Percentiles rank a stretch among this genome's conserved stretches.
Evolutionary conservation across 37 sponge, comb jelly and placozoan species (phyloP).

Genomic region (Ianthella basta): DNA sequence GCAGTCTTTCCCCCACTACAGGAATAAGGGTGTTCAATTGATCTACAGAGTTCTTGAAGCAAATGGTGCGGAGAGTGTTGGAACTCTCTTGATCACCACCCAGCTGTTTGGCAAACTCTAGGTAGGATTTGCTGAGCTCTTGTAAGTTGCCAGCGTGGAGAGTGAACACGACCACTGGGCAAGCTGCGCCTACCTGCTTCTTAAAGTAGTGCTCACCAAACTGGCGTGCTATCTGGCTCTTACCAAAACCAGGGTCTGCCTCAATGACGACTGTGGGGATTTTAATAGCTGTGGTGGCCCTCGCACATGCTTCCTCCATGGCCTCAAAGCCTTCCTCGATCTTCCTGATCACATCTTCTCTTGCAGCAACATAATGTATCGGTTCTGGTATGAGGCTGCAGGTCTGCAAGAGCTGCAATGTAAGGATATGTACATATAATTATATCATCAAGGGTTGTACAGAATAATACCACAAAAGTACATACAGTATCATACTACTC

Average conservation of each 20-base stretch:
- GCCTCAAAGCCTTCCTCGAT: not conserved
- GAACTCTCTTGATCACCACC: no score
- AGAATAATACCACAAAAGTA: no score
- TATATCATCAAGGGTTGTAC: no score
- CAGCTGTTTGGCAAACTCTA: not conserved
- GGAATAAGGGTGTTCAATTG: no score
- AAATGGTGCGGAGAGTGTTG: no score
- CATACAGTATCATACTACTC: no score
- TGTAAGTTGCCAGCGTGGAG: not conserved
- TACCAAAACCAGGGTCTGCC: conserved; percentile 10
- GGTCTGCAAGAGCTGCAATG: no score
- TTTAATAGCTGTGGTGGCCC: not conserved
- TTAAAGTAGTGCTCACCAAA: not conserved
- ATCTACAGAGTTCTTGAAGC: no score
- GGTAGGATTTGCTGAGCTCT: not conserved
- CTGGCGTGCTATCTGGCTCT: conserved; percentile 12
- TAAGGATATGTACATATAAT: no score
- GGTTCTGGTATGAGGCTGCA: not conserved
- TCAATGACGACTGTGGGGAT: not conserved
- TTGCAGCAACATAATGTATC: not conserved
- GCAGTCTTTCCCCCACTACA: no score
- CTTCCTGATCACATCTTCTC: not conserved
- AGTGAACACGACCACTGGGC: not conserved
- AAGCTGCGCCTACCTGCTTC: not conserved
- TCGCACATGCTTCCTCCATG: not conserved